A percentile compares a stretch with the other conserved stretches of the same genome.
Conservation (phyloP, 2,797 vertebrate species). For the Erpetoichthys calabaricus region DNA sequence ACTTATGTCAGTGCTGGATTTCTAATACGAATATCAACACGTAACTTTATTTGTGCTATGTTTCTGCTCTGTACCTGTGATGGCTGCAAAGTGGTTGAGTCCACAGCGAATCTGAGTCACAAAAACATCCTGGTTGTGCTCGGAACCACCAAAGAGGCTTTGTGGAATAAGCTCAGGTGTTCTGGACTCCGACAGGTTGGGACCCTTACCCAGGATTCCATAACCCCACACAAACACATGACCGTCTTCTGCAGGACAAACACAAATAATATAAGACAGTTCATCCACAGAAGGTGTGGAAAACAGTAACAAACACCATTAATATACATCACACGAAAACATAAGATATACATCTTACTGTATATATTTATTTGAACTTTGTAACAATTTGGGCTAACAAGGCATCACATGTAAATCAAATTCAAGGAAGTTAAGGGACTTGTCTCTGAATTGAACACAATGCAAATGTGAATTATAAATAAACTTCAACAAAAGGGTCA, state of each 20-base stretch:
- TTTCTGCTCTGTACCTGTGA: constrained; percentile 55
- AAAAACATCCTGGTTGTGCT: constrained; percentile 49
- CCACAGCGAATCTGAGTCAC: constrained; percentile 68
- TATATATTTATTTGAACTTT: too few relatives aligned
- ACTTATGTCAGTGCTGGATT: too few relatives aligned
- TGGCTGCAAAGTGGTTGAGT: constrained; percentile 77
- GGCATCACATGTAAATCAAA: too few relatives aligned
- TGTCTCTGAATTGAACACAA: background rate
- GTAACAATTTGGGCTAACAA: too few relatives aligned
- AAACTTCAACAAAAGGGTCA: too few relatives aligned
- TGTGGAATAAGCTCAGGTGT: constrained; percentile 74
- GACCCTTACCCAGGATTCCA: constrained; percentile 92
- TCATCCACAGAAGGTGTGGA: background rate
- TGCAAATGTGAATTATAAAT: background rate
- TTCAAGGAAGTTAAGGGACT: background rate
- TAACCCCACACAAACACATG: constrained; percentile 92
- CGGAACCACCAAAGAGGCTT: constrained; percentile 66
- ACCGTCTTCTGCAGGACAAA: constrained; percentile 56
- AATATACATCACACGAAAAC: too few relatives aligned
- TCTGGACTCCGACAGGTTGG: constrained; percentile 61
- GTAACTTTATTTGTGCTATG: too few relatives aligned
- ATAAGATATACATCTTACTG: too few relatives aligned
- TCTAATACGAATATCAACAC: too few relatives aligned
- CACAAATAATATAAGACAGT: background rate
- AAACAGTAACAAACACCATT: too few relatives aligned